Conservation (phyloP, 1,140 invertebrate species). For the Metopolophium dirhodum region DNA sequence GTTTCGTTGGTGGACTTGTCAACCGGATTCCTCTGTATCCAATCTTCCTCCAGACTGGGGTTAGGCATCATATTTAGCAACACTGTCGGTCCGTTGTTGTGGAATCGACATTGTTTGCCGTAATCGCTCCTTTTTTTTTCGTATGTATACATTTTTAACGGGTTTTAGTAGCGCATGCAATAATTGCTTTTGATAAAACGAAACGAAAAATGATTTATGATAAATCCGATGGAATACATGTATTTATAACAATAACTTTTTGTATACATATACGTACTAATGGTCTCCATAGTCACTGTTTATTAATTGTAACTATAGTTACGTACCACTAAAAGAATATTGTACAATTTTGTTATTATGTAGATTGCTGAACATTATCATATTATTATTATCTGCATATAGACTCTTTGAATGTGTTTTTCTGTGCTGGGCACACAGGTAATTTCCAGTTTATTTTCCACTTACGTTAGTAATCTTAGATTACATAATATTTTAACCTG, state of each 20-base stretch:
- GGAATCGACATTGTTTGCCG: constrained; percentile 13
- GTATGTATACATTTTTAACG: neutral
- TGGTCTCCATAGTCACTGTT: neutral
- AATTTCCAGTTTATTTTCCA: neutral
- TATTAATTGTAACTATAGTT: neutral
- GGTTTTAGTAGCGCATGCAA: neutral
- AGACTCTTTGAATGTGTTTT: neutral
- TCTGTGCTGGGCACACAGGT: neutral
- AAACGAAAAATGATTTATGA: neutral
- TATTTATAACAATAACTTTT: neutral
- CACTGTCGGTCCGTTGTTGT: neutral
- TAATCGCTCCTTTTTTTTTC: constrained; percentile 11
- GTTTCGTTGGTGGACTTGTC: neutral
- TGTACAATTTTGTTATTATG: neutral
- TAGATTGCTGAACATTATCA: neutral
- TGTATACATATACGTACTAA: neutral
- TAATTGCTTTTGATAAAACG: neutral
- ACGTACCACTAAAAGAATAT: neutral
- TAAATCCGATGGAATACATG: neutral
- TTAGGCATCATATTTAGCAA: neutral
- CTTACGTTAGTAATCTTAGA: neutral
- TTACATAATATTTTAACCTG: too few species aligned
- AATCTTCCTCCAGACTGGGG: neutral
- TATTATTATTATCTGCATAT: neutral
- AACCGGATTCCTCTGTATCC: neutral